Percentiles rank a stretch among this genome's conserved stretches.
These are phyloP conservation scores for Bettongia penicillata DNA, from an alignment of 2,113 vertebrate genomes.

Conservation along the genomic window DNA sequence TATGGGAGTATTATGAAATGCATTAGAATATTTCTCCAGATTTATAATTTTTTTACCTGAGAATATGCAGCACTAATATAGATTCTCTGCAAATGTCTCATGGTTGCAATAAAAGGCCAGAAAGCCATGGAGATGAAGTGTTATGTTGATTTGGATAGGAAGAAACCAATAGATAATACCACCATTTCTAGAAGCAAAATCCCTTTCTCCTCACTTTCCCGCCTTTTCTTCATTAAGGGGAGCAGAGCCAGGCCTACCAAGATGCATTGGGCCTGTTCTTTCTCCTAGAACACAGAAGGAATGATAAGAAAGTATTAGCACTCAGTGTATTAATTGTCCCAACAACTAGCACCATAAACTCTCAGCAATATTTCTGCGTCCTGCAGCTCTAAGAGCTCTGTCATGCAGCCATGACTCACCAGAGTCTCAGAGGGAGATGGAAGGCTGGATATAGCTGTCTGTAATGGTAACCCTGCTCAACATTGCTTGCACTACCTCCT, in stretches of 20 bases:
- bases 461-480: background rate
- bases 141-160: background rate
- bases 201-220: background rate
- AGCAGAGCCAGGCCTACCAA: no score
- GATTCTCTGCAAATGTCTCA: background rate
- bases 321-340: background rate
- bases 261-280: background rate
- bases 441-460: background rate
- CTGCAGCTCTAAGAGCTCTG: background rate
- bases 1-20: background rate
- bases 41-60: background rate
- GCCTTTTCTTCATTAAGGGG: background rate
- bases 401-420: background rate
- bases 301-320: background rate
- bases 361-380: background rate
- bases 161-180: background rate
- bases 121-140: background rate
- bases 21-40: background rate
- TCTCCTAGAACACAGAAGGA: background rate
- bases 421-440: no score
- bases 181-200: background rate
- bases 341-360: background rate
- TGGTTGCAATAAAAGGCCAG: background rate
- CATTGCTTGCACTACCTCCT: background rate
- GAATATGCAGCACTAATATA: background rate